Percentiles rank a stretch among this genome's conserved stretches.
These are phyloP conservation scores for Rhyacophila brunnea DNA, from an alignment of 1,140 invertebrate genomes.

Conservation along the genomic window DNA sequence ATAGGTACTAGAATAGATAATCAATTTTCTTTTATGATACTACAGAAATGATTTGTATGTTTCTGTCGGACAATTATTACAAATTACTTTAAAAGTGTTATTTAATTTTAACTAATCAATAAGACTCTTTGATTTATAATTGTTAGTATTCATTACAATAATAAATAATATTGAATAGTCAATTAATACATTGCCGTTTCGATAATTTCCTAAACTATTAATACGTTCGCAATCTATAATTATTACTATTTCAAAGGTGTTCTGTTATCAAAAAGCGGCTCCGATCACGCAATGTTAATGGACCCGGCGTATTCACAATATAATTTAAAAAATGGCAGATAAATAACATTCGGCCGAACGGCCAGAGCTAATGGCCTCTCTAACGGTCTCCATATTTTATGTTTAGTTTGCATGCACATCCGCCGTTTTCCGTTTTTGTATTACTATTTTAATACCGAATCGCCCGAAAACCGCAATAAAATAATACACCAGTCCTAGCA, in stretches of 20 bases:
- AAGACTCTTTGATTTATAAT: too few relatives aligned
- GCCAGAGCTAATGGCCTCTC: constrained; percentile 27
- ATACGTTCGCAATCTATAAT: too few relatives aligned
- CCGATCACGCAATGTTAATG: constrained; percentile 27
- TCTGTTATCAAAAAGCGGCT: constrained; percentile 20
- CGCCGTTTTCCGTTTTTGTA: constrained; percentile 26
- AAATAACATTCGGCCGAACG: constrained; percentile 14
- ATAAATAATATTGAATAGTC: too few relatives aligned
- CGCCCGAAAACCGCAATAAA: constrained; percentile 28
- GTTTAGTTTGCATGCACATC: constrained; percentile 28
- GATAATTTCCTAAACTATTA: too few relatives aligned
- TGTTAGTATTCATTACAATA: too few relatives aligned
- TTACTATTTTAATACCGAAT: constrained; percentile 22
- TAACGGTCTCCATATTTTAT: constrained; percentile 32
- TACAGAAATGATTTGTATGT: too few relatives aligned
- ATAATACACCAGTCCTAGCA: background rate
- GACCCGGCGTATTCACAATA: constrained; percentile 3
- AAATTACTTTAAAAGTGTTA: too few relatives aligned
- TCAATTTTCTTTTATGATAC: too few relatives aligned
- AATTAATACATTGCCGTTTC: too few relatives aligned
- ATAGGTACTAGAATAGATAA: too few relatives aligned
- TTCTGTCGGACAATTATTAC: too few relatives aligned
- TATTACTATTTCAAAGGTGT: constrained; percentile 2
- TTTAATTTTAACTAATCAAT: too few relatives aligned
- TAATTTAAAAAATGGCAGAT: constrained; percentile 27